Conservation (phyloP, 1,140 invertebrate species). For the Orius insidiosus region DNA sequence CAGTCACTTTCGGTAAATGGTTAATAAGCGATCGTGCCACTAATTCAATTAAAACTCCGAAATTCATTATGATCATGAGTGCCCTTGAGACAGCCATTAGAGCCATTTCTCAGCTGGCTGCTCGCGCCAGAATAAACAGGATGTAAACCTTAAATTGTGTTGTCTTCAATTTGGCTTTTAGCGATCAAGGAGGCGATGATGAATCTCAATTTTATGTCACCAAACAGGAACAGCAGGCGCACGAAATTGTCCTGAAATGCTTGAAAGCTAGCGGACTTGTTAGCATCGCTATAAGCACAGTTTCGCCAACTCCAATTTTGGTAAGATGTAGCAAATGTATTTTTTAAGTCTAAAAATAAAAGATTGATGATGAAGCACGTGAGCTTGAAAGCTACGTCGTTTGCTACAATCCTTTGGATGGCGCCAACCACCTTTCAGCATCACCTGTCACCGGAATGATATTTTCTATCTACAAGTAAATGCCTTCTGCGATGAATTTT, state of each 20-base stretch:
- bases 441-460: not conserved
- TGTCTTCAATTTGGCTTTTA: not conserved
- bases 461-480: constrained; percentile 1
- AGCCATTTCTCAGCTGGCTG: not conserved
- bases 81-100: not conserved
- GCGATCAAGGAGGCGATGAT: not conserved
- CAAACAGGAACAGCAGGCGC: not conserved
- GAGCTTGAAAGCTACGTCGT: constrained; percentile 1
- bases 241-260: constrained; percentile 1
- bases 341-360: no score
- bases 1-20: not conserved
- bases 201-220: not conserved
- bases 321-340: no score
- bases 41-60: constrained; percentile 2
- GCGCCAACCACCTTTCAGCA: not conserved
- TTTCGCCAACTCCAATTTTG: no score
- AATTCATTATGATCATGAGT: constrained; percentile 4
- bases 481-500: not conserved
- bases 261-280: constrained; percentile 1
- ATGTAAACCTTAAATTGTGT: not conserved
- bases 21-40: not conserved
- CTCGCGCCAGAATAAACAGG: not conserved
- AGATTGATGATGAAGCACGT: not conserved
- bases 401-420: not conserved
- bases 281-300: not conserved